Evolutionary conservation across 1,140 invertebrate genomes (phyloP).

Genomic region (Ostrea denselamellosa): DNA sequence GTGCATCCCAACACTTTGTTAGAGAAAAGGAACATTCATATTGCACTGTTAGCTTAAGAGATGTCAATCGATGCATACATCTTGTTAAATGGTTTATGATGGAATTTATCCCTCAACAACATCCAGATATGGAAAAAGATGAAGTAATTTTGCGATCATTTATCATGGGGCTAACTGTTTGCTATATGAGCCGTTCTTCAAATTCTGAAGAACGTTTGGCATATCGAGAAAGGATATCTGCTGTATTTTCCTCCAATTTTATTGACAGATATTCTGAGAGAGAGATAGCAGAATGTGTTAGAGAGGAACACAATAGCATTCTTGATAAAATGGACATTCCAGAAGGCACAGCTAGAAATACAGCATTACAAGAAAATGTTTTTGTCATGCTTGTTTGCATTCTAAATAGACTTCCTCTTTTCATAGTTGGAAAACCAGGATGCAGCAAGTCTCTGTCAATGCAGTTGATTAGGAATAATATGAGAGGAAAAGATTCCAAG

Average conservation of each 20-base stretch:
- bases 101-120: too few relatives aligned
- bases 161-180: too few relatives aligned
- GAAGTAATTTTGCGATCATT: constrained; percentile 55
- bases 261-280: too few relatives aligned
- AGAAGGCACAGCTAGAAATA: constrained; percentile 60
- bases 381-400: constrained; percentile 65
- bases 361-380: constrained; percentile 63
- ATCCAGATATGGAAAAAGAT: constrained; percentile 50
- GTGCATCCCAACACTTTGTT: constrained; percentile 61
- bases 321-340: constrained; percentile 60
- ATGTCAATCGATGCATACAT: constrained; percentile 62
- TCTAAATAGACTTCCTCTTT: constrained; percentile 61
- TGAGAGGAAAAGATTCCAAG: constrained; percentile 60
- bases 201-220: too few relatives aligned
- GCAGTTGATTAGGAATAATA: constrained; percentile 61
- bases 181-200: too few relatives aligned
- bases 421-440: constrained; percentile 67
- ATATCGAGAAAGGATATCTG: too few relatives aligned
- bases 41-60: constrained; percentile 67
- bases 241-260: too few relatives aligned
- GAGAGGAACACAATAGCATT: constrained; percentile 57
- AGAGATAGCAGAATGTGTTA: constrained; percentile 46
- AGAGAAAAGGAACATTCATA: constrained; percentile 48
- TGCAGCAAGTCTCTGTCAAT: constrained; percentile 65
- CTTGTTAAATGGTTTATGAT: constrained; percentile 64